These are phyloP conservation scores for Hoplias malabaricus DNA, from an alignment of 2,113 vertebrate species.

Conservation along the genomic window DNA sequence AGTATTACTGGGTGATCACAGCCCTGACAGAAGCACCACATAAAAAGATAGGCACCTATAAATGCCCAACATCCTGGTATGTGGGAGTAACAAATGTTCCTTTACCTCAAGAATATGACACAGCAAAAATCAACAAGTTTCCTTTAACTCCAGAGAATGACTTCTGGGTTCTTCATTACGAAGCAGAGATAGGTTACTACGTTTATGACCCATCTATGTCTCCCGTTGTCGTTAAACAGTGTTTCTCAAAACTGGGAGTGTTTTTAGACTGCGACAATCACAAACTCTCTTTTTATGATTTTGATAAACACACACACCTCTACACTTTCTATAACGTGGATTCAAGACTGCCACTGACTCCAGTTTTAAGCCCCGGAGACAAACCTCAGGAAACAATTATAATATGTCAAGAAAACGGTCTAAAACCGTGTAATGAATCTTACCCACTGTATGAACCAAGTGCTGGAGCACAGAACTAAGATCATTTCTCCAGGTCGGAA, in stretches of 20 bases:
- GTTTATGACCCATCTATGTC: not conserved
- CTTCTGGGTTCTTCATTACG: constrained; percentile 17
- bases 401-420: not conserved
- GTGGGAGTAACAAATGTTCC: not conserved
- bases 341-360: not conserved
- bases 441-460: no score
- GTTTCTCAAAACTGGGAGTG: constrained; percentile 20
- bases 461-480: no score
- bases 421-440: not conserved
- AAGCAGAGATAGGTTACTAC: not conserved
- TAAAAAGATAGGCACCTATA: not conserved
- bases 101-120: no score
- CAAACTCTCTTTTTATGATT: constrained; percentile 25
- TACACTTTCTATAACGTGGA: constrained; percentile 17
- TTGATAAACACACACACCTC: not conserved
- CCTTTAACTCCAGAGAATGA: constrained; percentile 8
- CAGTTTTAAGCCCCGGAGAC: not conserved
- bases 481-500: no score
- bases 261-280: constrained; percentile 15
- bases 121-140: not conserved
- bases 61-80: constrained; percentile 8
- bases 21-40: not conserved
- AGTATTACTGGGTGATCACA: constrained; percentile 18
- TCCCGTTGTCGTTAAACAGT: not conserved
- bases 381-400: not conserved